Base-by-base conservation (phyloP, 2,888 invertebrate species). In the Hemicrepidius hirtus region DNA sequence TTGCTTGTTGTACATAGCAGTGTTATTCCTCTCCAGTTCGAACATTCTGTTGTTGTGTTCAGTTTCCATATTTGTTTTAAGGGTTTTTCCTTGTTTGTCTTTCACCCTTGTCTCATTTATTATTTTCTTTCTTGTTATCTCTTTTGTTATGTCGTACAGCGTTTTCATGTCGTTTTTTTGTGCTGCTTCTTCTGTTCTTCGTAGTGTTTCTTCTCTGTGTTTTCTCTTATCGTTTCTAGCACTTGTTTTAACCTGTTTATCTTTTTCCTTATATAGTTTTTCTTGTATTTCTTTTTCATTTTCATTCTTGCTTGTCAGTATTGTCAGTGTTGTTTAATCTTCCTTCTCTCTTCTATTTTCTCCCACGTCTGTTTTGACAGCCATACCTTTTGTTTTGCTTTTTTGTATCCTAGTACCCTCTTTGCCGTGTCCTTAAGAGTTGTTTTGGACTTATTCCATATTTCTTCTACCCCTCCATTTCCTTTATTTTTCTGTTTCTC, bases 241-340 rank as follows among this genome's bases (percentile, higher is more conserved):
- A 49, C 49, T 49, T 49, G n/a, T 49, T 49, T 44, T 3, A 44
- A 44, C 44, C 16, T 44, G 16, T 44, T 44, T 44, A 16, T 6
- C 13, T 40, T 40, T 46, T 40, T 40, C 40, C 10, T 46, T 46
- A 18, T 46, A 46, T 46, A 13, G 18, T 18, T 40, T 18, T 46
- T 49, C 49, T 10, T 49, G 49, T 49, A 44, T 49, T 21, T 20
- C 20, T 10, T 49, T 49, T 49, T 21, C 10, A 20, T 49, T 49
- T 49, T 20, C 6, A 49, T 21, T 49, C 21, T 49, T 49, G 12
- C 21, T 21, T 21, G 21, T 21, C 21, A 12, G 6, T 21, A 49
- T 49, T 21, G n/a, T n/a, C n/a, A n/a, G n/a, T 49, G 49, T 12
- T 49, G 49, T 12, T 49, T 49, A 21, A 49, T 49, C 21, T 49